Percentiles rank a stretch among this genome's conserved stretches.
Evolutionary conservation across 2,113 vertebrate species (phyloP).

Genomic region (Neogobius melanostomus): DNA sequence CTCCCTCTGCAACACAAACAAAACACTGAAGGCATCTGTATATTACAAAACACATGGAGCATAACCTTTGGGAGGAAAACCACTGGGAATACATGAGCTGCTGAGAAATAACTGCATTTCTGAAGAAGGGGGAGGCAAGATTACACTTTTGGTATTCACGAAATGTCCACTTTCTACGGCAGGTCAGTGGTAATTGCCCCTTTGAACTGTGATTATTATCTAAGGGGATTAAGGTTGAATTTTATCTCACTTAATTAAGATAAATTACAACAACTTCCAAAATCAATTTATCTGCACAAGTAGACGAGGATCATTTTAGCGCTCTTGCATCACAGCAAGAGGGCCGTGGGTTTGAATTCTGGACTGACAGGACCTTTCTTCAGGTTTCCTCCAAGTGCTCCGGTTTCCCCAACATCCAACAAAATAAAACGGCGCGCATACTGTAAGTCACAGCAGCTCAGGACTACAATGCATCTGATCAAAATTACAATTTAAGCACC

Average conservation of each 20-base stretch:
- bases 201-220: slow-evolving; percentile 9
- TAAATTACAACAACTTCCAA: not conserved
- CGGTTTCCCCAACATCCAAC: too few relatives aligned
- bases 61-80: slow-evolving; percentile 11
- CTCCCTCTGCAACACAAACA: slow-evolving; percentile 11
- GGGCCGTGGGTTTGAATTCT: too few relatives aligned
- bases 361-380: too few relatives aligned
- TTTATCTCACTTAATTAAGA: slow-evolving; percentile 16
- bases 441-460: too few relatives aligned
- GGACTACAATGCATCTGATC: too few relatives aligned
- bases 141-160: slow-evolving; percentile 23
- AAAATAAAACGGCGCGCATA: too few relatives aligned
- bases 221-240: not conserved
- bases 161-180: not conserved
- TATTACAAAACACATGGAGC: slow-evolving; percentile 9
- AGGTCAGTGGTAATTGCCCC: slow-evolving; percentile 6
- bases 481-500: too few relatives aligned
- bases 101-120: slow-evolving; percentile 9
- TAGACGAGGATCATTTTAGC: too few relatives aligned
- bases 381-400: too few relatives aligned
- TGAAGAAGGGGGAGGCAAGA: slow-evolving; percentile 10
- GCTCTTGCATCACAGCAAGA: too few relatives aligned
- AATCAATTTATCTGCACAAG: not conserved
- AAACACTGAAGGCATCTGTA: slow-evolving; percentile 13
- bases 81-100: not conserved